phyloP scores from a whole-genome alignment of 1,140 invertebrate genomes.

The Aleiodes sp. region DNA sequence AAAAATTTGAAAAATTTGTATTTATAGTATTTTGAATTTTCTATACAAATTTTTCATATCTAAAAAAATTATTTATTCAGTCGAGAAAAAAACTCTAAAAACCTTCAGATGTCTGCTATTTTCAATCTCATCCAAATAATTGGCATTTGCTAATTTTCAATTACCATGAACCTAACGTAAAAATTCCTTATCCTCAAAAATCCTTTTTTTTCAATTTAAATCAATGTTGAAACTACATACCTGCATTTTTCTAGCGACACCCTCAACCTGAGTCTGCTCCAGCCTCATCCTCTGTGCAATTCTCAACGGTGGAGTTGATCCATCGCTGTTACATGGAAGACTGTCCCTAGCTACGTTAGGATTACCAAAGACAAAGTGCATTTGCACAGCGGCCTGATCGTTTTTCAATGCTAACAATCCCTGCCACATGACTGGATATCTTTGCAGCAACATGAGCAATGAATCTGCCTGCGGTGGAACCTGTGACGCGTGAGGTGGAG shows the following conservation, averaged over 20 bases:
- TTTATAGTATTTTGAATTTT: too few relatives aligned
- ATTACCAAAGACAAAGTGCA: constrained; percentile 97
- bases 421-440: constrained; percentile 97
- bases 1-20: too few relatives aligned
- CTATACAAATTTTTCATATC: too few relatives aligned
- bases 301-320: constrained; percentile 82
- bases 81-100: too few relatives aligned
- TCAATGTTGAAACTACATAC: constrained; percentile 67
- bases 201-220: constrained; percentile 20
- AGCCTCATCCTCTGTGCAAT: constrained; percentile 97
- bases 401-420: constrained; percentile 94
- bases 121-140: too few relatives aligned
- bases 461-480: constrained; percentile 82
- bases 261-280: constrained; percentile 93
- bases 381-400: constrained; percentile 95
- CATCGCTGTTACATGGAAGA: constrained; percentile 81
- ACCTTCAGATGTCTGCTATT: too few relatives aligned
- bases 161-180: not conserved
- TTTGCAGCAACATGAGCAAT: constrained; percentile 80
- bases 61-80: too few relatives aligned
- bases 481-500: constrained; percentile 78
- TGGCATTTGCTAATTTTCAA: not conserved
- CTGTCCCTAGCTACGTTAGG: constrained; percentile 84
- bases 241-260: constrained; percentile 95
- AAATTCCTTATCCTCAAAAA: not conserved